Evolutionary conservation across 2,888 invertebrate species (phyloP).

Genomic region (Phoronis australis): DNA sequence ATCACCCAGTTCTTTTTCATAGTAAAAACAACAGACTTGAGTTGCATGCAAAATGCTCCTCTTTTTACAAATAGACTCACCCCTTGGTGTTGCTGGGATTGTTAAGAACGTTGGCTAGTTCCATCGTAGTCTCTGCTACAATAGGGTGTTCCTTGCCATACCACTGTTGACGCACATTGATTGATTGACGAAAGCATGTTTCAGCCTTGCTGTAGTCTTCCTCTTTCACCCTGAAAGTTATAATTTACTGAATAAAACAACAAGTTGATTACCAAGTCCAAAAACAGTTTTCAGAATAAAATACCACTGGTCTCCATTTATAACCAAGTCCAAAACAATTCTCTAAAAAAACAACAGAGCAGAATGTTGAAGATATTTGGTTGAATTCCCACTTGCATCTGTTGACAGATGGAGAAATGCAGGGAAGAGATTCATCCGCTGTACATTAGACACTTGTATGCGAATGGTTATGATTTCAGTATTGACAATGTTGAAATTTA

Average conservation of each 20-base stretch:
- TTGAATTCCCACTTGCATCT: too few species aligned
- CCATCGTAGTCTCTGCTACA: slow-evolving; percentile 34
- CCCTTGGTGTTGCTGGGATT: slow-evolving; percentile 23
- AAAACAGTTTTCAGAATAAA: neutral
- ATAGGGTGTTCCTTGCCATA: slow-evolving; percentile 35
- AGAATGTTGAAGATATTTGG: neutral
- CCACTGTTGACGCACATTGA: slow-evolving; percentile 30
- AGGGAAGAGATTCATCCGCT: too few species aligned
- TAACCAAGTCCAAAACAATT: neutral
- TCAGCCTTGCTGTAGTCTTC: slow-evolving; percentile 31
- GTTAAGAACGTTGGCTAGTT: slow-evolving; percentile 29
- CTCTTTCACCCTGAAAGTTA: slow-evolving; percentile 25
- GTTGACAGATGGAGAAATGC: too few species aligned
- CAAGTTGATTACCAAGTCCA: too few species aligned
- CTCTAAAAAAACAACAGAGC: neutral
- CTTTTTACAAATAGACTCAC: slow-evolving; percentile 15
- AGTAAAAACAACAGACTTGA: neutral
- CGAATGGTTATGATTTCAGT: too few species aligned
- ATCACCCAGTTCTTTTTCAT: too few species aligned
- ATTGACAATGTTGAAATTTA: too few species aligned
- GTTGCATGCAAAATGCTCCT: too few species aligned
- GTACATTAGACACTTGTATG: too few species aligned
- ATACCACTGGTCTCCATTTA: neutral
- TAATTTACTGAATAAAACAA: too few species aligned
- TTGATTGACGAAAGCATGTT: slow-evolving; percentile 25